These are phyloP conservation scores for Drosophila ficusphila DNA, from an alignment of 1,140 invertebrate genomes.

Conservation along the genomic window DNA sequence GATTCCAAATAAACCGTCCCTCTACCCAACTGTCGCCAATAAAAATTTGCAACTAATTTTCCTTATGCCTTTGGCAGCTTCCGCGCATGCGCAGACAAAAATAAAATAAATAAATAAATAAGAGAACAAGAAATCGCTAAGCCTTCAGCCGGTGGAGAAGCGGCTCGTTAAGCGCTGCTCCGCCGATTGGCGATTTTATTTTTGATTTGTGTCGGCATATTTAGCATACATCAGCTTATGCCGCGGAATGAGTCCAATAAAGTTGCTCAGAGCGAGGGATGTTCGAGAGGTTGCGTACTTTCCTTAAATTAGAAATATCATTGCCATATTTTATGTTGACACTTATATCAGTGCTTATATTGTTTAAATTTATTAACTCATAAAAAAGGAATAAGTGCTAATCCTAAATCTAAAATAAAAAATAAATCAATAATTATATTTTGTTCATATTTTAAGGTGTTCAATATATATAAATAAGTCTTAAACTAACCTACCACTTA, in stretches of 20 bases:
- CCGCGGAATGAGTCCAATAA: neutral
- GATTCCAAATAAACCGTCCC: neutral
- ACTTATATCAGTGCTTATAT: no score
- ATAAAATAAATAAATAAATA: neutral
- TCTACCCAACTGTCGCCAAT: conserved; percentile 65
- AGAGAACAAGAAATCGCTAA: conserved; percentile 2
- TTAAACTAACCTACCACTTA: neutral
- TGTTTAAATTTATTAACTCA: no score
- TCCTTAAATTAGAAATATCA: neutral
- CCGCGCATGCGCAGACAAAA: conserved; percentile 65
- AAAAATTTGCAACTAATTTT: conserved; percentile 73
- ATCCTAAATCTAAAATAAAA: no score
- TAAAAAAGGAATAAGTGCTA: no score
- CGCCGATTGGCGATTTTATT: conserved; percentile 64
- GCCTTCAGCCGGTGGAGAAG: neutral
- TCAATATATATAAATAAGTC: no score
- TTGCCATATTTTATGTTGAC: no score
- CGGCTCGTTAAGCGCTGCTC: conserved; percentile 49
- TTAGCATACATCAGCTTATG: conserved; percentile 70
- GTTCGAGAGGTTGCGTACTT: neutral
- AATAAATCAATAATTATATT: no score
- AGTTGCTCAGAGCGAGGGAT: conserved; percentile 22
- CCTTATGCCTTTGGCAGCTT: conserved; percentile 33
- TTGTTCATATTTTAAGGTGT: no score
- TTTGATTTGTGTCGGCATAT: conserved; percentile 80